Conservation (phyloP, 2,888 invertebrate genomes). For the Lutraria lutraria region DNA sequence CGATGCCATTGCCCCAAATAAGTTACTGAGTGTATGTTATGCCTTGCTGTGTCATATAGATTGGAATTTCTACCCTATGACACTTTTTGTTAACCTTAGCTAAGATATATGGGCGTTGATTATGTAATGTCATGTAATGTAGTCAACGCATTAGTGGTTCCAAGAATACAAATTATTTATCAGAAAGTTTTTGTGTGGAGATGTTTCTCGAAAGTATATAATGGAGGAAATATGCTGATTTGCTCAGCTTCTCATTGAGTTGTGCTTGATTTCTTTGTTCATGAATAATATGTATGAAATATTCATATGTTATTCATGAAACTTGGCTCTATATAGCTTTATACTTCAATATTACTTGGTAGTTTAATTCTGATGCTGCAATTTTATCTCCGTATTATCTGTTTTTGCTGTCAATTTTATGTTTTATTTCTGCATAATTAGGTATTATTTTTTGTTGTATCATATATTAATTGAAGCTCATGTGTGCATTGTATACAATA, state of each 20-base stretch:
- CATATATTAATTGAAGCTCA: not conserved
- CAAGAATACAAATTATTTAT: no score
- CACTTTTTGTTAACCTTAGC: not conserved
- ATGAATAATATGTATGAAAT: conserved; percentile 14
- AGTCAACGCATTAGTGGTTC: no score
- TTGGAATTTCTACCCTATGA: not conserved
- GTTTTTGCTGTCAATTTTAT: not conserved
- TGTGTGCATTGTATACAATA: not conserved
- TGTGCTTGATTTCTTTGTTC: conserved; percentile 11
- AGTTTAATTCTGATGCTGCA: conserved; percentile 7
- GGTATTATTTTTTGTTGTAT: not conserved
- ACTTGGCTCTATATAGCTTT: not conserved
- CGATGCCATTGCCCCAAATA: not conserved
- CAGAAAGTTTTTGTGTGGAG: no score
- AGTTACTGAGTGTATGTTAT: not conserved
- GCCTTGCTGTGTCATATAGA: not conserved
- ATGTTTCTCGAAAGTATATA: not conserved
- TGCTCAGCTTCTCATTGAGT: not conserved
- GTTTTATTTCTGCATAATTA: conserved; percentile 8
- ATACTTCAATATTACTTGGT: not conserved
- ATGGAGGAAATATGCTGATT: conserved; percentile 14
- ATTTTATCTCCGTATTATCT: not conserved
- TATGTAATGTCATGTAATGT: not conserved
- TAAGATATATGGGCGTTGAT: not conserved
- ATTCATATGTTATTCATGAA: conserved; percentile 16